Base-by-base conservation (phyloP, 2,113 vertebrate genomes). In the Typhlomys cinereus region DNA sequence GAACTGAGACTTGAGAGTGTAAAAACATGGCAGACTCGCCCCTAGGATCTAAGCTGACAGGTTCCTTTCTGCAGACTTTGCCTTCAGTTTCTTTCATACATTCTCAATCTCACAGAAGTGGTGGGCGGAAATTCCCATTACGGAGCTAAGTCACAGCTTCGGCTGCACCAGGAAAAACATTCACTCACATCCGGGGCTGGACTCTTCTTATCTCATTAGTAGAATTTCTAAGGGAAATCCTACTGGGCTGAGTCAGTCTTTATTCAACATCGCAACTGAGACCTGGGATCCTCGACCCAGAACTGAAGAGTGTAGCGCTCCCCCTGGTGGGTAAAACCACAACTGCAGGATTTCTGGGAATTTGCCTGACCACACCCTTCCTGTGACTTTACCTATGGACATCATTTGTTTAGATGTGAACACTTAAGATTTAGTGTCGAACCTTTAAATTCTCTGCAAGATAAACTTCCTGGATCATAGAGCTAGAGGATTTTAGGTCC, bases 291-390 rank as follows among this genome's bases (percentile, higher is more conserved):
- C n/a, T n/a, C n/a, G n/a, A n/a, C n/a, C 1, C 34, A 34, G 48
- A 71, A 29, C 2, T 2, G 76, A 59, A 25, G 21, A n/a, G n/a
- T 85, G 41, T 9, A 36, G 76, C 8, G 13, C 78, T 87, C 88
- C 79, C 92, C 67, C 95, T 95, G n/a, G 70, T 93, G 95, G 90
- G 25, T 7, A 25, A 20, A 46, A 18, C n/a, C 0, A 57, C 20
- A 92, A 93, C 69, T 81, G 85, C 92, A 93, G 61, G 9, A 50
- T 52, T 71, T 41, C 64, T 14, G 88, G 57, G 67, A 80, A 27
- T 31, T 13, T 4, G 48, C 15, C 0, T 0, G 48, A 44, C 79
- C 92, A 86, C 83, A 69, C 94, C 95, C 96, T 88, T 85, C 54
- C 67, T 73, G 23, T 14, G 39, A 76, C 62, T 89, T 83, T 59